A percentile compares a stretch with the other conserved stretches of the same genome.
These are phyloP conservation scores for Nerophis lumbriciformis DNA, from an alignment of 2,113 vertebrate species.

Conservation along the genomic window DNA sequence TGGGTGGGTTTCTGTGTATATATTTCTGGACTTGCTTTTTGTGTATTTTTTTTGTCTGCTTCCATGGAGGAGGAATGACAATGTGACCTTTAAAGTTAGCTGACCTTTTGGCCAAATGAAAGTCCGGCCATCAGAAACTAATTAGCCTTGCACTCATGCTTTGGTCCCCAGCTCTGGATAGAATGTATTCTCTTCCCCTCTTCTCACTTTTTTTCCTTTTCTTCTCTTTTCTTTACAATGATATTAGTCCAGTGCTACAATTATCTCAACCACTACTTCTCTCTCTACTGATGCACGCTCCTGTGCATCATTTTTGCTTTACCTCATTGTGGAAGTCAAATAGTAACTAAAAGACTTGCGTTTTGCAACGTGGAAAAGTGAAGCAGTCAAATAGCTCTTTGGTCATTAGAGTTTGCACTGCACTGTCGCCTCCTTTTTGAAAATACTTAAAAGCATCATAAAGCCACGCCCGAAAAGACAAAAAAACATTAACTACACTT, in stretches of 20 bases:
- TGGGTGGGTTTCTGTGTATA: conserved; percentile 21
- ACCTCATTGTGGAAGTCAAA: conserved; percentile 43
- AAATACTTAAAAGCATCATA: no score
- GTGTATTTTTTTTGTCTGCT: conserved; percentile 32
- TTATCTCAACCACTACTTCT: conserved; percentile 20
- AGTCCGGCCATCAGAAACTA: conserved; percentile 63
- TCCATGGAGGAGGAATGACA: conserved; percentile 31
- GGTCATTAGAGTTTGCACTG: conserved; percentile 40
- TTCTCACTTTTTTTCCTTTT: conserved; percentile 11
- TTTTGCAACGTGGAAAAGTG: conserved; percentile 43
- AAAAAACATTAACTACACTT: no score
- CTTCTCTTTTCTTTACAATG: conserved; percentile 13
- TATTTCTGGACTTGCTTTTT: conserved; percentile 25
- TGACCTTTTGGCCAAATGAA: conserved; percentile 70
- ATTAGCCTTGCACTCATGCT: conserved; percentile 64
- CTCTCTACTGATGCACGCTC: conserved; percentile 21
- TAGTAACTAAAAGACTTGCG: conserved; percentile 54
- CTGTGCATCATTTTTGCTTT: conserved; percentile 21
- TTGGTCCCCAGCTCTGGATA: conserved; percentile 44
- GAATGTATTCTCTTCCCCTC: conserved; percentile 32
- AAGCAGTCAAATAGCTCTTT: conserved; percentile 50
- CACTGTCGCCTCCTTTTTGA: conserved; percentile 38
- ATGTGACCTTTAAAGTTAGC: conserved; percentile 66
- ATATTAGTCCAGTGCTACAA: conserved; percentile 3
- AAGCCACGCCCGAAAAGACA: no score